phyloP scores from a whole-genome alignment of 2,797 vertebrate species.

The Rhabdomys pumilio region DNA sequence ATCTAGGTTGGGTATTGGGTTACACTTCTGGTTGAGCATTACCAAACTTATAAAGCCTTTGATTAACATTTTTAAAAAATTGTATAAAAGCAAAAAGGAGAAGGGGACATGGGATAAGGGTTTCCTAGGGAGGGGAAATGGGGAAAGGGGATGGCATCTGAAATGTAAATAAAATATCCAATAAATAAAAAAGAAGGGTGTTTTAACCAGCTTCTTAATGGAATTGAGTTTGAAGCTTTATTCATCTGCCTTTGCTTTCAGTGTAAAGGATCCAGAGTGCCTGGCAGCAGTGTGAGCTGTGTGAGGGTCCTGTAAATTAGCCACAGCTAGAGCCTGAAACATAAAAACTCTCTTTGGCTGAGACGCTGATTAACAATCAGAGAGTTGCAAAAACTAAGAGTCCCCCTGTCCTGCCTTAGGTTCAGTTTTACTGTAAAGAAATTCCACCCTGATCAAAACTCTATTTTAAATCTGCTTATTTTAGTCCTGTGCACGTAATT shows the following conservation, averaged over 20 bases:
- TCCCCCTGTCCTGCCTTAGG: slow-evolving; percentile 20
- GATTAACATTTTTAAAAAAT: no score
- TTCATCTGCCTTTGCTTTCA: slow-evolving; percentile 51
- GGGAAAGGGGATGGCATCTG: no score
- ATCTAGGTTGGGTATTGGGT: no score
- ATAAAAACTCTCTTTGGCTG: slow-evolving; percentile 49
- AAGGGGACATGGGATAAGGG: no score
- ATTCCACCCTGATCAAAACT: slow-evolving; percentile 66
- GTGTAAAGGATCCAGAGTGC: slow-evolving; percentile 58
- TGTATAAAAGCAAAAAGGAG: no score
- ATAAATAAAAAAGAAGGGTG: background rate
- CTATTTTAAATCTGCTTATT: slow-evolving; percentile 79
- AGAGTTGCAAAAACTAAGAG: slow-evolving; percentile 69
- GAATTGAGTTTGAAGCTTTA: slow-evolving; percentile 18
- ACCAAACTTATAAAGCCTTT: no score
- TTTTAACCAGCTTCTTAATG: slow-evolving; percentile 51
- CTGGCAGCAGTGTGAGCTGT: slow-evolving; percentile 24
- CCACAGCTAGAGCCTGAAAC: slow-evolving; percentile 70
- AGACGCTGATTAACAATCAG: slow-evolving; percentile 74
- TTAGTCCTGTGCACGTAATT: slow-evolving; percentile 64
- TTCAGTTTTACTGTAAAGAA: slow-evolving; percentile 72
- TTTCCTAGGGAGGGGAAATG: no score
- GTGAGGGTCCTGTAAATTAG: slow-evolving; percentile 69
- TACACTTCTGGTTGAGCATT: no score
- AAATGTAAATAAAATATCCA: no score